Base-by-base conservation (phyloP, 2,888 invertebrate species). In the Ariolimax columbianus region DNA sequence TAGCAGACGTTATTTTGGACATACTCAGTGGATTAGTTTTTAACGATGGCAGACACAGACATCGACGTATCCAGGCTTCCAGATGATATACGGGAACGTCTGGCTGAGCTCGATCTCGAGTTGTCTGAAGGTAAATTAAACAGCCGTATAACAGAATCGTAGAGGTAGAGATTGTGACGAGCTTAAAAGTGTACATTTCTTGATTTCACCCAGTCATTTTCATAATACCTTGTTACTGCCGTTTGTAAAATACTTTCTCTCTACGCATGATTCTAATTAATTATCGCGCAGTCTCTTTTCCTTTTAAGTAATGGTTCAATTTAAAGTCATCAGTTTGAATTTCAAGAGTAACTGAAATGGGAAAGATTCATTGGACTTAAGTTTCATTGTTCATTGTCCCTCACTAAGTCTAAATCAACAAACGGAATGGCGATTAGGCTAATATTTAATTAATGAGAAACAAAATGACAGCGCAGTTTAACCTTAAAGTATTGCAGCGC, bases 51-150 rank as follows among this genome's bases (percentile, higher is more conserved):
- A 78, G 92, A 92, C 87, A 87, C 88, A 38, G 90, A 91, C 63
- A 85, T 91, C 70, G 92, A 92, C 79, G 84, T 89, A 75, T 87
- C 92, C 43, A 90, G 91, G 87, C 96, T 99, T 93, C 99, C 99
- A 90, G 97, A 97, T 94, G 98, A 99, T 94, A 96, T 99, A 91
- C 96, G 97, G 94, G 98, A 98, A 94, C 98, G 98, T 95, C 96
- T 99, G 94, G 98, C 98, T 84, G 99, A 99, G 95, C 96, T 99
- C 94, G 98, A 99, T 95, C 96, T 99, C 95, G 99, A 99, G 95
- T 96, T 99, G 94, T 98, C 98, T 91, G 99, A 99, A 97, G 99
- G 99, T 98, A 82, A 83, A 86, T 11, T 26, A 83, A 51, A 77
- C 38, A 68, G 43, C 66, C 63, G 30, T 43, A 70, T 70, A 17